Percentiles rank a stretch among this genome's conserved stretches.
phyloP scores from a whole-genome alignment of 2,797 vertebrate species.

The Spinus olivaceus region DNA sequence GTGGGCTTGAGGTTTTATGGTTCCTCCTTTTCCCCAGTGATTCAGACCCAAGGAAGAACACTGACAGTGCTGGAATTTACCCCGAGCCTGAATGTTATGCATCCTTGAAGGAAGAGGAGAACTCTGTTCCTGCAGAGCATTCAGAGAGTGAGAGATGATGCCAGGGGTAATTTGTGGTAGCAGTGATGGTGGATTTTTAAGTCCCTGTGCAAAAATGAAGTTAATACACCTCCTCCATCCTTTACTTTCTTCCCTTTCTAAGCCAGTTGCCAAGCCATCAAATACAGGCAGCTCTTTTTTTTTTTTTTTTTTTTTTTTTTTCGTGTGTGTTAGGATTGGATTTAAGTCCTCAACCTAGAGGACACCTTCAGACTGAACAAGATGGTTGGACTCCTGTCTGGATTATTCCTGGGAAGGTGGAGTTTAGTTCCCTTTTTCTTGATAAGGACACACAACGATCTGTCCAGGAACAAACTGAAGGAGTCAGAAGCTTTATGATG shows the following conservation, averaged over 20 bases:
- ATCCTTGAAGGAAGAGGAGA: neutral
- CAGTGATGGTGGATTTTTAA: neutral
- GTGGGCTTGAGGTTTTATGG: neutral
- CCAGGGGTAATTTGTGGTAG: neutral
- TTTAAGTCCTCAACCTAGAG: neutral
- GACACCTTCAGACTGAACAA: neutral
- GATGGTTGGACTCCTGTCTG: neutral
- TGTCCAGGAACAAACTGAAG: neutral
- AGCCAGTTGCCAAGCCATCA: neutral
- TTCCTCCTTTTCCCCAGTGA: neutral
- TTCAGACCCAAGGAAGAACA: neutral
- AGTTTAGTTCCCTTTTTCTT: neutral
- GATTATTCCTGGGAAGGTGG: neutral
- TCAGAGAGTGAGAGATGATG: neutral
- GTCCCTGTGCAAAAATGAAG: neutral
- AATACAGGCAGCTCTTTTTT: neutral
- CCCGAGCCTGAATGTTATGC: neutral
- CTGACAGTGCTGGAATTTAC: neutral
- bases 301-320: no score
- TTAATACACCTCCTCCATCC: accelerated
- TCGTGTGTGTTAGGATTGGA: neutral
- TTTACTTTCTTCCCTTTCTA: neutral
- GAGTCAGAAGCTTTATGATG: neutral
- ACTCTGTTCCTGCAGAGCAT: neutral
- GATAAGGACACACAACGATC: neutral